Base-by-base conservation (phyloP, 2,797 vertebrate species). In the Fundulus diaphanus region DNA sequence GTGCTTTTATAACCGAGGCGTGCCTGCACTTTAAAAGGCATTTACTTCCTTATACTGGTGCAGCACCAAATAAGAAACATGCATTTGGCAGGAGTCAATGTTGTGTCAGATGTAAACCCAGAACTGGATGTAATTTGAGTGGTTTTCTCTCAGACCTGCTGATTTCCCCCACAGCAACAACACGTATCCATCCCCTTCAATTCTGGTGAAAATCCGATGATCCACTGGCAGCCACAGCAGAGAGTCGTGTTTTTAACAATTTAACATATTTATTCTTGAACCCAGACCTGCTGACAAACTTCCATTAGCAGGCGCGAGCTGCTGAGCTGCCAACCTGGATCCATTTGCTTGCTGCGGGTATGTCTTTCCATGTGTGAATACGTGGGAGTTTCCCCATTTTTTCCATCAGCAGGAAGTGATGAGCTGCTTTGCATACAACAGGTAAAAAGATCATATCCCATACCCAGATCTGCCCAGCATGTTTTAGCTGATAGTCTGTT, bases 341-440 rank as follows among this genome's bases (percentile, higher is more conserved):
- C 20, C 24, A 22, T 65, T 40, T 6, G 3, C 20, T 24, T 24
- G 24, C 18, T n/a, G 0, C 42, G 80, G 67, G 61, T 0, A 44
- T 75, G 24, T 81, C 78, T 77, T 59, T 54, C 63, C 71, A 48
- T 31, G 72, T 61, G 31, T 12, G 44, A 3, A 27, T 1, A 1
- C 3, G 40, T 15, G 48, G 86, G 87, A 71, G 31, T 90, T 90
- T 52, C 89, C 91, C 89, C 90, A 83, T 73, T 56, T 46, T 63
- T 16, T 72, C 57, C 1, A 9, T 54, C 40, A 89, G 78, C 88
- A 90, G 92, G 89, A 92, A 92, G 85, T 80, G 37, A 52, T 48
- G 42, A 68, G 15, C 22, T 6, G 27, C 24, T 87, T 87, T 84
- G 76, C 86, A 85, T 73, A 82, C 65, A 82, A 81, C 76, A 80